Base-by-base conservation (phyloP, 2,888 invertebrate genomes). In the Ryuthela nishihirai region DNA sequence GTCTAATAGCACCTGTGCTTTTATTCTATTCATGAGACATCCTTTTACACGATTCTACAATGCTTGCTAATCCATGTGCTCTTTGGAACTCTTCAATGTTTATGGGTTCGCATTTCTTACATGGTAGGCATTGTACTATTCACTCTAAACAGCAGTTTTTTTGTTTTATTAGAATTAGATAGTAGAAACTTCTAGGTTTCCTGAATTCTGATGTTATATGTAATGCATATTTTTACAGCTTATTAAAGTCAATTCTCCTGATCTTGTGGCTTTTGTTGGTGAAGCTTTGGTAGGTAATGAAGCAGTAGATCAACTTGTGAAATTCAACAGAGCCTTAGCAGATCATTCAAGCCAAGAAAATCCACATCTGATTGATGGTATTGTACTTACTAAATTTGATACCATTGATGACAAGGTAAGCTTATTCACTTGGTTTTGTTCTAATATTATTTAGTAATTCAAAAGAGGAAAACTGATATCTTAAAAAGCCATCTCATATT, bases 201-300 rank as follows among this genome's bases (percentile, higher is more conserved):
- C n/a, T n/a, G n/a, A n/a, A n/a, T n/a, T n/a, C n/a, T n/a, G n/a
- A n/a, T n/a, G n/a, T n/a, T n/a, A n/a, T n/a, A n/a, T n/a, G n/a
- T n/a, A n/a, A n/a, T n/a, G n/a, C 39, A 34, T n/a, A 46, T 54
- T 46, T 41, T 67, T 72, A 17, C 70, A 82, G 80, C 80, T 99
- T 65, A 98, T 99, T 71, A 91, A 88, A 76, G 90, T 98, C 38
- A 99, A 99, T 75, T 87, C 92, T 71, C 99, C 99, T 0, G 98
- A 99, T 77, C 79, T 95, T 72, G 97, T 99, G 2, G 79, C 99
- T n/a, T 99, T 99, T 76, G 99, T 99, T 9, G 99, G 99, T 0
- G 99, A 99, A 75, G 99, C 99, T 0, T 78, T 99, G n/a, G 99
- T 99, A 1, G 99, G 99, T 24, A 99, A 99, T 75, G 99, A 99